Percentiles rank a stretch among this genome's conserved stretches.
These are phyloP conservation scores for Trinectes maculatus DNA, from an alignment of 2,113 vertebrate species.

Conservation along the genomic window DNA sequence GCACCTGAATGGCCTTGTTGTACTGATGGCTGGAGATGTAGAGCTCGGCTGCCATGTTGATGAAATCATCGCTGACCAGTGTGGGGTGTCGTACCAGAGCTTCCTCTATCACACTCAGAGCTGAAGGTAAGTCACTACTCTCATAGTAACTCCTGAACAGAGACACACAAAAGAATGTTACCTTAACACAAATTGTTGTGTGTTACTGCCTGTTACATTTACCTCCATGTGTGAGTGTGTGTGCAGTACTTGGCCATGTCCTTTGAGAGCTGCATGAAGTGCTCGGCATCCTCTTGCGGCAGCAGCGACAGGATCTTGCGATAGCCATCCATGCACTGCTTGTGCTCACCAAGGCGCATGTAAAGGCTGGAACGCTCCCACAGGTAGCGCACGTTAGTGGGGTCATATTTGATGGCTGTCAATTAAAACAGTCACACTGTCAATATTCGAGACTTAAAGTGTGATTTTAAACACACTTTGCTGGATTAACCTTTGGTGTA, in stretches of 20 bases:
- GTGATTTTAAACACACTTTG: no score
- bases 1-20: constrained; percentile 89
- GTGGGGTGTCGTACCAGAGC: constrained; percentile 88
- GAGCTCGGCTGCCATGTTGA: constrained; percentile 94
- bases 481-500: constrained; percentile 91
- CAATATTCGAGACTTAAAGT: no score
- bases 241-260: constrained; percentile 95
- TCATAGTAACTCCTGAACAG: constrained; percentile 92
- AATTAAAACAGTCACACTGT: background rate
- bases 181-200: no score
- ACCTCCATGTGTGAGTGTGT: no score
- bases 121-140: constrained; percentile 89
- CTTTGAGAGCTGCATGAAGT: constrained; percentile 96
- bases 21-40: constrained; percentile 92
- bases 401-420: constrained; percentile 93
- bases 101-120: constrained; percentile 92
- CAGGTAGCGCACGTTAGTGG: constrained; percentile 94
- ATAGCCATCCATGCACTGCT: constrained; percentile 97
- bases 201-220: no score
- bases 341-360: constrained; percentile 94
- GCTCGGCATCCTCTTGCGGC: constrained; percentile 90
- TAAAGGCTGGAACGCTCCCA: constrained; percentile 96
- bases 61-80: constrained; percentile 90
- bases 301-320: constrained; percentile 91
- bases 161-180: no score